Evolutionary conservation across 2,797 vertebrate species (phyloP).

Genomic region (Sternotherus odoratus): DNA sequence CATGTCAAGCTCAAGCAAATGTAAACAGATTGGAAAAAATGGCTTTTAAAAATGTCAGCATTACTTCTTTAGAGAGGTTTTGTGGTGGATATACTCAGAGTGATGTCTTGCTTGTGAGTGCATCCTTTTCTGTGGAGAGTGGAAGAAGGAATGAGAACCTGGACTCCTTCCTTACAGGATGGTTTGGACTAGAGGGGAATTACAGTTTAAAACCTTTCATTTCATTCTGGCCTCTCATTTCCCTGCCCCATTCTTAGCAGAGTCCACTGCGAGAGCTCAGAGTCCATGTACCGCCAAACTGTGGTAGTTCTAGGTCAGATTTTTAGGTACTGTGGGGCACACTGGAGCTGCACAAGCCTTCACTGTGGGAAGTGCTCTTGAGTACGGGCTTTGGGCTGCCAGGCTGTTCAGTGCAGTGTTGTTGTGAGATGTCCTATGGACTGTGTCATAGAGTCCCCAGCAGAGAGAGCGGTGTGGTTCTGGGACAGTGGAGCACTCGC

Average conservation of each 20-base stretch:
- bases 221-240: neutral
- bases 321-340: neutral
- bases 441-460: neutral
- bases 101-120: too few relatives aligned
- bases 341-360: neutral
- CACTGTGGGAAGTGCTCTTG: neutral
- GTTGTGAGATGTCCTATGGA: neutral
- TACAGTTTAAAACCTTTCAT: neutral
- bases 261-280: neutral
- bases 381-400: neutral
- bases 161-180: neutral
- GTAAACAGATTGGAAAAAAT: neutral
- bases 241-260: neutral
- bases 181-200: neutral
- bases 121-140: neutral
- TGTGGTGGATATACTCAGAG: neutral
- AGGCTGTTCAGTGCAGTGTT: neutral
- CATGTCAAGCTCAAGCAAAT: neutral
- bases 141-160: neutral
- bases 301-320: neutral
- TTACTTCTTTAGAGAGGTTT: neutral
- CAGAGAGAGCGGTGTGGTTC: neutral
- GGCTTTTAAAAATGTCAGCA: neutral
- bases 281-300: neutral
- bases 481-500: neutral